phyloP scores from a whole-genome alignment of 2,888 invertebrate species.

The Sturmia bella region DNA sequence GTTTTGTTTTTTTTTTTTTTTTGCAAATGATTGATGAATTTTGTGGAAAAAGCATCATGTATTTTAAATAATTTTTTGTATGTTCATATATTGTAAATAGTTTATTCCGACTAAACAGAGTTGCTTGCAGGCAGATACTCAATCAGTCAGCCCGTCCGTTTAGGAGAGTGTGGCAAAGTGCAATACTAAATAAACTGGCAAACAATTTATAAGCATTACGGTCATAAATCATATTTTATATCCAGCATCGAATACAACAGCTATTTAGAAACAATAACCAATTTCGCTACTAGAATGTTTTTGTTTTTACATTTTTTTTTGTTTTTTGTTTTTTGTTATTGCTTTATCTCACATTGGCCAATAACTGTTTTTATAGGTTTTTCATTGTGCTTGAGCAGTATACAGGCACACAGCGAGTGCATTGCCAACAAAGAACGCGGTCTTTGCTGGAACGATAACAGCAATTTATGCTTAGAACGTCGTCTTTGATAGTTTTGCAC shows the following conservation, averaged over 20 bases:
- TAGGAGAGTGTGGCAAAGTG: slow-evolving; percentile 23
- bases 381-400: not conserved
- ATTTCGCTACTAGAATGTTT: slow-evolving; percentile 50
- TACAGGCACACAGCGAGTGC: not conserved
- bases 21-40: slow-evolving; percentile 66
- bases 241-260: slow-evolving; percentile 61
- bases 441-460: slow-evolving; percentile 4
- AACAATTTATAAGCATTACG: slow-evolving; percentile 39
- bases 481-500: slow-evolving; percentile 6
- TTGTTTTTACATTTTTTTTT: not conserved
- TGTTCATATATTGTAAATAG: slow-evolving; percentile 13
- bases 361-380: slow-evolving; percentile 17
- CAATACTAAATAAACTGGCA: slow-evolving; percentile 43
- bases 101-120: slow-evolving; percentile 22
- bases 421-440: slow-evolving; percentile 10
- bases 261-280: slow-evolving; percentile 64
- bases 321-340: not conserved
- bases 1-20: slow-evolving; percentile 22
- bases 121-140: slow-evolving; percentile 29
- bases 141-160: slow-evolving; percentile 13
- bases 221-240: slow-evolving; percentile 59
- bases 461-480: slow-evolving; percentile 1
- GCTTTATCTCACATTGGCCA: slow-evolving; percentile 26
- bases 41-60: slow-evolving; percentile 60
- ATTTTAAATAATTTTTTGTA: slow-evolving; percentile 45